Conservation (phyloP, 2,888 invertebrate genomes). For the Pomacea canaliculata region DNA sequence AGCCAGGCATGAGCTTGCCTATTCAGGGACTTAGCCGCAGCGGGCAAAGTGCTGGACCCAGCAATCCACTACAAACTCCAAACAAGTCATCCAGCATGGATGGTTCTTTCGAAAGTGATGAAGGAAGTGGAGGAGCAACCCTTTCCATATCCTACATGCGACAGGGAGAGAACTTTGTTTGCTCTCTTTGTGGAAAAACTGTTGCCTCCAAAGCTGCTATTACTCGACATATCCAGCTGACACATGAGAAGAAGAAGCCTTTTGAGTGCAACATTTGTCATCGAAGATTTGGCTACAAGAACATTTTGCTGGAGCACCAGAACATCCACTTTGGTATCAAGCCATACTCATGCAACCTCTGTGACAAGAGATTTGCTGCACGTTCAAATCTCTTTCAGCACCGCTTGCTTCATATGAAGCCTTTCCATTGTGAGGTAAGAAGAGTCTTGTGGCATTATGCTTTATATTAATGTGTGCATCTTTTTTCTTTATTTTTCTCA, state of each 20-base stretch:
- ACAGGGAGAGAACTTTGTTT: constrained; percentile 42
- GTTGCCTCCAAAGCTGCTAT: constrained; percentile 60
- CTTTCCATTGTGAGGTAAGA: constrained; percentile 52
- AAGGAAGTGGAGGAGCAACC: constrained; percentile 25
- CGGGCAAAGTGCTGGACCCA: constrained; percentile 2
- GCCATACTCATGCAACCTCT: constrained; percentile 60
- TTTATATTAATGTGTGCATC: no score
- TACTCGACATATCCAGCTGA: constrained; percentile 54
- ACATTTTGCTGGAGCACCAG: constrained; percentile 62
- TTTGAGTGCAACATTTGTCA: constrained; percentile 50
- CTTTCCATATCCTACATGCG: constrained; percentile 35
- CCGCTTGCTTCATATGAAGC: constrained; percentile 56
- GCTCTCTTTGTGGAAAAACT: constrained; percentile 53
- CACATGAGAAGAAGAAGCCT: constrained; percentile 49
- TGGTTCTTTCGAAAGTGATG: constrained; percentile 6
- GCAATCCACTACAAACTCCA: background rate
- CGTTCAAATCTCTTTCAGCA: constrained; percentile 61
- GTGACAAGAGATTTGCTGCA: constrained; percentile 61
- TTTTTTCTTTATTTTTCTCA: no score
- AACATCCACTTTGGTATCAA: constrained; percentile 63
- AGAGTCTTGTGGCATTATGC: constrained; percentile 26
- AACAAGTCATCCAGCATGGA: background rate
- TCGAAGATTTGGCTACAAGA: constrained; percentile 60
- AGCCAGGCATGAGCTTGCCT: background rate
- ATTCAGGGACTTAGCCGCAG: background rate